phyloP scores from a whole-genome alignment of 2,113 vertebrate genomes.

The Malurus elegans region DNA sequence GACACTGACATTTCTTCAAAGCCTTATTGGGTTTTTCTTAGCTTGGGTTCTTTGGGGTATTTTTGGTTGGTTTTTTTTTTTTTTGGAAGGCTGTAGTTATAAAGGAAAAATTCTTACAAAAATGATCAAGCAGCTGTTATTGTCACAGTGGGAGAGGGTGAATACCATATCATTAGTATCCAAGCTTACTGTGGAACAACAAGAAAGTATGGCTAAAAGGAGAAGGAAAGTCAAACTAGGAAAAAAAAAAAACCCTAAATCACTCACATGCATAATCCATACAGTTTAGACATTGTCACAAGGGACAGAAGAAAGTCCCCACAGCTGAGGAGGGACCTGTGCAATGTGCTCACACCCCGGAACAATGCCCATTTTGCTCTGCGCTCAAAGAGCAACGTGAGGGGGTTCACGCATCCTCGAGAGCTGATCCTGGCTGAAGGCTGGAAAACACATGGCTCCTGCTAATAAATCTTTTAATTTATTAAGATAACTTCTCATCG shows the following conservation, averaged over 20 bases:
- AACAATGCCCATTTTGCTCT: neutral
- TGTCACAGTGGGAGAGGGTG: neutral
- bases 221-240: neutral
- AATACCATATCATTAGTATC: neutral
- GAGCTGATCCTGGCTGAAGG: neutral
- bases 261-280: no score
- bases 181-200: neutral
- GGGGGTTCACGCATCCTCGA: accelerated
- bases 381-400: neutral
- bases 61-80: neutral
- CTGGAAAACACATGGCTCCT: neutral
- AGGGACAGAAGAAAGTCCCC: neutral
- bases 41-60: neutral
- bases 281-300: neutral
- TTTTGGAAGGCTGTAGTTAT: neutral
- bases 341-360: accelerated
- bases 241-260: neutral
- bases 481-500: neutral
- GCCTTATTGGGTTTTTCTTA: neutral
- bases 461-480: neutral
- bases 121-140: neutral
- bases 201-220: neutral
- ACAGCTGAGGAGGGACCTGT: neutral
- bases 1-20: neutral
- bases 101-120: neutral